These are phyloP conservation scores for Eidolon dupreanum DNA, from an alignment of 2,797 vertebrate species.

Conservation along the genomic window DNA sequence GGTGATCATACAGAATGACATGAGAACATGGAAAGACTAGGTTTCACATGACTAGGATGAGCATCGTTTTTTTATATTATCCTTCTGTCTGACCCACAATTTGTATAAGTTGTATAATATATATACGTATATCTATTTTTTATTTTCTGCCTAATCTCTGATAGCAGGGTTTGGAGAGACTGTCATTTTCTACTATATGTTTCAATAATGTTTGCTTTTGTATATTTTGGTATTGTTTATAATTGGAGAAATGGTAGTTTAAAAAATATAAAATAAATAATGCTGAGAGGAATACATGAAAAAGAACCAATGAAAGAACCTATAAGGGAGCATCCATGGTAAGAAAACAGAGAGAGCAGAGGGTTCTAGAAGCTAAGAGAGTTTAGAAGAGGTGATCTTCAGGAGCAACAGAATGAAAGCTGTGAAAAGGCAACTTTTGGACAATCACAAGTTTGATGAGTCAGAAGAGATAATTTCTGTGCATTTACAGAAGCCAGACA, in stretches of 20 bases:
- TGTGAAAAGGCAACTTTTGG: not conserved
- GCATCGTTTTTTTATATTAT: not conserved
- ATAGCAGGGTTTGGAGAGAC: not conserved
- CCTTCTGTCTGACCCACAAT: not conserved
- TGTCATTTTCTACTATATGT: not conserved
- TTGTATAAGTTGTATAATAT: not conserved
- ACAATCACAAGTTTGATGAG: not conserved
- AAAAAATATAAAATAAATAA: conserved; percentile 22
- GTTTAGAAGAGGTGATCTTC: not conserved
- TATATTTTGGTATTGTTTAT: not conserved
- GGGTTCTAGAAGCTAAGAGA: not conserved
- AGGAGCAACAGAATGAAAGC: not conserved
- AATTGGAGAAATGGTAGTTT: conserved; percentile 22
- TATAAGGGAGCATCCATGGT: not conserved
- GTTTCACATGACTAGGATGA: not conserved
- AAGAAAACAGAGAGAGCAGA: not conserved
- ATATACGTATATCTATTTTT: not conserved
- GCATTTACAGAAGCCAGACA: conserved; percentile 24
- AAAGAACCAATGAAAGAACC: not conserved
- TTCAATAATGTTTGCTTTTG: conserved; percentile 20
- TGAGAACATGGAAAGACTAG: not conserved
- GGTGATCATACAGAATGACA: not conserved
- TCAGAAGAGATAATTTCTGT: not conserved
- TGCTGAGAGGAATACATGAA: not conserved
- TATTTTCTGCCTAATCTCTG: not conserved